Evolutionary conservation across 1,140 invertebrate species (phyloP), one percentile per base, ranked within the genome.

Genomic region (Apis cerana): DNA sequence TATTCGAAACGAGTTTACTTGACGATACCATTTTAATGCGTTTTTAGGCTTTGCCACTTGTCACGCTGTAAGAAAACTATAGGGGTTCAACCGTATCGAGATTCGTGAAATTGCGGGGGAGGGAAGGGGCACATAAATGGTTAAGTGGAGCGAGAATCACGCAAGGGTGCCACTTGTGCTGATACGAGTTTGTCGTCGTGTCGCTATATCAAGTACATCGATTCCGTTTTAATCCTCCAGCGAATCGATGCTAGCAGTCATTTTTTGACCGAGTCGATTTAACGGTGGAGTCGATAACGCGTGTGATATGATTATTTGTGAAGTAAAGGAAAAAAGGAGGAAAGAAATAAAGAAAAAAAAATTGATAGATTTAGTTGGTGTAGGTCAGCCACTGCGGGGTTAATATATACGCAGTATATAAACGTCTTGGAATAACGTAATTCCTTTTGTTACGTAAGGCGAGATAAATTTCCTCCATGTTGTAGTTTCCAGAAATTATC

Each of bases 11-110:
- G 65, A 76, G 79, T 84, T 84, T 76, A 84, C 72, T 58, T 43
- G 67, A 58, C 71, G 65, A 81, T 70, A 64, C 79, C 71, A 72
- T 84, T 84, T n/a, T 84, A 84, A 84, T 82, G 83, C 65, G 58
- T 77, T 82, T 71, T 75, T 82, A 82, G 58, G 75, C 65, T 74
- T 64, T 76, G 65, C 13, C n/a, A 23, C 43, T 52, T 23, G 69
- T 80, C 43, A 58, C 27, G 12, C 54, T 23, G 56, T 74, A 80
- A 83, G 72, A 62, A 83, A 74, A 17, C 82, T 62, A 33, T 68
- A 19, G 82, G 82, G 58, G 21, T 68, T 48, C 75, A 17, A 23
- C 58, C 15, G 43, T 59, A 69, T 54, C 2, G 74, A 50, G 70
- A 81, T 81, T 77, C 23, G 70, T 70, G 58, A 27, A 17, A 21